Evolutionary conservation across 2,888 invertebrate genomes (phyloP), one percentile per base, ranked within the genome.

Genomic region (Agrochola macilenta): DNA sequence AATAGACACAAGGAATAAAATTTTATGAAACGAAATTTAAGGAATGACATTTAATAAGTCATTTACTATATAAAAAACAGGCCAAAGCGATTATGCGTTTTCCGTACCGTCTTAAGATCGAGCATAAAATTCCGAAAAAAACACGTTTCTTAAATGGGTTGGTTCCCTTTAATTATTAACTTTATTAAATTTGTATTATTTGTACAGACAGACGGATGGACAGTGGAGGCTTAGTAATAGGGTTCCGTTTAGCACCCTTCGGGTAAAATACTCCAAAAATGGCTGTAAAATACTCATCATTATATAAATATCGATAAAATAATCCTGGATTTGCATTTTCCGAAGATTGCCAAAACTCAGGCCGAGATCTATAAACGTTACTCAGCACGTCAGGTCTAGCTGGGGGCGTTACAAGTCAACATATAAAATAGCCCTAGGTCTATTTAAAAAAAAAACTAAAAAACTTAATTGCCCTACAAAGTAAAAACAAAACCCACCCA

Each of bases 401-500:
- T n/a, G n/a, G n/a, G n/a, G n/a, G n/a, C 52, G 23, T 52, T 20
- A 8, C 23, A 54, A 2, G 23, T 23, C 23, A 23, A 54, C 11
- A 57, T 57, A 57, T 11, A 11, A 39, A 23, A 58, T 49, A 61
- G n/a, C 1, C 17, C 12, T 12, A 20, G 4, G 1, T 20, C 12
- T 17, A 5, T 52, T 39, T 7, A n/a, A 30, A 46, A 43, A 11
- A 43, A 43, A 43, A 0, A n/a, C n/a, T n/a, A 69, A 17, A 49
- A 26, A 52, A 46, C 52, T 80, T 14, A 61, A 12, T 74, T 61
- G 23, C 26, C 35, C 23, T 26, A 35, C 5, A 61, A 54, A 58
- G 23, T 46, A 5, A 14, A 43, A 81, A 74, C 7, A 46, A 57
- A 66, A 63, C 17, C 17, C 17, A 35, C 9, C n/a, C 14, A 79